These are phyloP conservation scores for Idris sp. DNA, from an alignment of 1,140 invertebrate genomes.

Conservation along the genomic window DNA sequence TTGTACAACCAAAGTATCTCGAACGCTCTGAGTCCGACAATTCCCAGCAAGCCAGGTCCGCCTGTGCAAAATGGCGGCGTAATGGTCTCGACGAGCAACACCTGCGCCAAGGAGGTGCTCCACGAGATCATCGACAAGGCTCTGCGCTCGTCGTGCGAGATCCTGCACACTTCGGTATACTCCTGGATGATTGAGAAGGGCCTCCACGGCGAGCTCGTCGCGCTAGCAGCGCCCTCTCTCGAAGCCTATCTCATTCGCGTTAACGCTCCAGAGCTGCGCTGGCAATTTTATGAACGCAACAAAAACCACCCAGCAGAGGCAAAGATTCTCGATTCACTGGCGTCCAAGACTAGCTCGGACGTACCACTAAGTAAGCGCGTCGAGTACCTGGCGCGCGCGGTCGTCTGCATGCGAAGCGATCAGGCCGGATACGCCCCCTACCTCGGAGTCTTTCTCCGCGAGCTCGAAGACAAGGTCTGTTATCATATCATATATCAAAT, in stretches of 20 bases:
- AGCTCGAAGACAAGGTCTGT: constrained; percentile 93
- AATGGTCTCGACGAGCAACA: constrained; percentile 46
- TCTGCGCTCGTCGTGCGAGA: constrained; percentile 86
- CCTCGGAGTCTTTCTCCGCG: constrained; percentile 91
- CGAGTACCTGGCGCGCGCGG: constrained; percentile 94
- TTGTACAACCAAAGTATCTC: constrained; percentile 85
- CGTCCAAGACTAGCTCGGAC: constrained; percentile 87
- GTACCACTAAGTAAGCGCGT: constrained; percentile 86
- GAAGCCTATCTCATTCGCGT: constrained; percentile 88
- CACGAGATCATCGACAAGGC: constrained; percentile 77
- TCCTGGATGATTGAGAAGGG: constrained; percentile 93
- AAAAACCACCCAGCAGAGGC: constrained; percentile 96
- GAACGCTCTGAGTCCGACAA: constrained; percentile 73
- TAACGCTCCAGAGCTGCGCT: constrained; percentile 90
- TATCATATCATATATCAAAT: too few relatives aligned
- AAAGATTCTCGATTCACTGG: constrained; percentile 91
- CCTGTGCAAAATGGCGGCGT: constrained; percentile 67
- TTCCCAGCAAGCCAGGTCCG: constrained; percentile 73
- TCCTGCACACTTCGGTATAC: constrained; percentile 93
- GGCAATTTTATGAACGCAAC: constrained; percentile 97
- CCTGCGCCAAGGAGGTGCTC: constrained; percentile 72
- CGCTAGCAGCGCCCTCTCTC: constrained; percentile 87
- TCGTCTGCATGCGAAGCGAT: constrained; percentile 95
- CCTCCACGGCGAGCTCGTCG: constrained; percentile 86
- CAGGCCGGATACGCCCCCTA: constrained; percentile 86